A percentile compares a stretch with the other conserved stretches of the same genome.
These are phyloP conservation scores for Epizoanthus rinbou DNA, from an alignment of 92 coral and sea anemone species.

Conservation along the genomic window DNA sequence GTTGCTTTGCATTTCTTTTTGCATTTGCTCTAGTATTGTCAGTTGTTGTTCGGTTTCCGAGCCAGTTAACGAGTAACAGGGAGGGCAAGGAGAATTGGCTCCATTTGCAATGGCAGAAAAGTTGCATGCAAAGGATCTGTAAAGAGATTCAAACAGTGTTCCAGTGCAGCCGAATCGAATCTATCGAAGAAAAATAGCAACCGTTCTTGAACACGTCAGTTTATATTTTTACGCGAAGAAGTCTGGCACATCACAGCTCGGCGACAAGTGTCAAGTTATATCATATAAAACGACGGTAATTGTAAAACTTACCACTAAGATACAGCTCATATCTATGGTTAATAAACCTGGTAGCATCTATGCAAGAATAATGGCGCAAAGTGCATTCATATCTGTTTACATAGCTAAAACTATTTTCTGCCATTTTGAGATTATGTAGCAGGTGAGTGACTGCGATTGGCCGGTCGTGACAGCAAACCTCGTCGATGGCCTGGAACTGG, in stretches of 20 bases:
- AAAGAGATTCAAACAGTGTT: neutral
- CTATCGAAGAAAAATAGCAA: too few species aligned
- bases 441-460: too few species aligned
- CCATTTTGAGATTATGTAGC: neutral
- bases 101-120: neutral
- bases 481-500: slow-evolving; percentile 19
- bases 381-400: neutral
- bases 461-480: slow-evolving; percentile 7
- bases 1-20: neutral
- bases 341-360: neutral
- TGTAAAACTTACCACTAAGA: neutral
- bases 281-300: neutral
- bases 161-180: slow-evolving; percentile 3
- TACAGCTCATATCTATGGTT: neutral
- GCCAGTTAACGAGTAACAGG: neutral
- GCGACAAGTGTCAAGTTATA: neutral
- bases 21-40: neutral
- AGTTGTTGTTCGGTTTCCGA: neutral
- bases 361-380: neutral
- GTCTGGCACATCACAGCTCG: neutral
- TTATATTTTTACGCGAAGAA: neutral
- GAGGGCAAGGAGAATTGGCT: neutral
- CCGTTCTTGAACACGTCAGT: too few species aligned
- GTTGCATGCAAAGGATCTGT: slow-evolving; percentile 17
- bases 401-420: neutral